Evolutionary conservation across 2,888 invertebrate species (phyloP).

Genomic region (Cephus runcator): DNA sequence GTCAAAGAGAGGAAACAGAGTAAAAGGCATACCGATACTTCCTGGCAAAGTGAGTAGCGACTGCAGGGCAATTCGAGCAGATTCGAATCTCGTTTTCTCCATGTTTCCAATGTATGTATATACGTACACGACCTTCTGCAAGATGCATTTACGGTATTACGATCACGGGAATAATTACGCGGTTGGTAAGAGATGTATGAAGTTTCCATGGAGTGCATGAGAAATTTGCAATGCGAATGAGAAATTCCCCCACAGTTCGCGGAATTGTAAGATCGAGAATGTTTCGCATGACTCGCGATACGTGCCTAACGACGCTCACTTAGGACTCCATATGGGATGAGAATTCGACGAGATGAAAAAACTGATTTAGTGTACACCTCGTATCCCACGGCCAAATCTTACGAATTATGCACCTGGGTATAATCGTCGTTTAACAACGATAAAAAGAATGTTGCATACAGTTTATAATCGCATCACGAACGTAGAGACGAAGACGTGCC

Average conservation of each 20-base stretch:
- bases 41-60: not conserved
- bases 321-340: not conserved
- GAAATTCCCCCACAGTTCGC: not conserved
- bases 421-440: not conserved
- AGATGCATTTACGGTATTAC: not conserved
- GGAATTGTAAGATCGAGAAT: not conserved
- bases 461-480: too few species aligned
- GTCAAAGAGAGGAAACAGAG: constrained; percentile 42
- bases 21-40: constrained; percentile 37
- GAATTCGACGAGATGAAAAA: not conserved
- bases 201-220: not conserved
- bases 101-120: not conserved
- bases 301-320: not conserved
- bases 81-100: not conserved
- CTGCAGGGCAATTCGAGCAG: not conserved
- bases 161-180: not conserved
- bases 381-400: not conserved
- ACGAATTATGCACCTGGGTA: not conserved
- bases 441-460: not conserved
- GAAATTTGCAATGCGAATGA: not conserved
- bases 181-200: not conserved
- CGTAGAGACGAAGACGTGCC: too few species aligned
- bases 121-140: not conserved
- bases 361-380: not conserved
- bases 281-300: not conserved